Evolutionary conservation across 2,113 vertebrate species (phyloP).

Genomic region (Varanus salvator): DNA sequence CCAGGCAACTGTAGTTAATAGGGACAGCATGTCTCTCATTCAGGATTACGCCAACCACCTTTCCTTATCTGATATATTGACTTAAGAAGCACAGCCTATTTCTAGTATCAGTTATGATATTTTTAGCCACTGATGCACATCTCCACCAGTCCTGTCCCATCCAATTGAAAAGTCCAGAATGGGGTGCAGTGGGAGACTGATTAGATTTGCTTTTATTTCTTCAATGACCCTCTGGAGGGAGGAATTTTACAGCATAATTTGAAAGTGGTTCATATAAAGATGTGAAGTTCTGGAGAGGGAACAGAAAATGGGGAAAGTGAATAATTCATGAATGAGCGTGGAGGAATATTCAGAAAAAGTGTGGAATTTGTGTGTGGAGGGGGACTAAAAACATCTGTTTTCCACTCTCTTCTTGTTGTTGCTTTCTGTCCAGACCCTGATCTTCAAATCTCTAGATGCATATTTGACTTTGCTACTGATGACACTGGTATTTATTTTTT

Average conservation of each 20-base stretch:
- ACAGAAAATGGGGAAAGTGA: too few relatives aligned
- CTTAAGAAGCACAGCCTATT: slow-evolving; percentile 35
- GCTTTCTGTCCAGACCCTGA: too few relatives aligned
- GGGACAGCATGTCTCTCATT: slow-evolving; percentile 30
- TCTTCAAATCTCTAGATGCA: too few relatives aligned
- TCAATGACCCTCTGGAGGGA: not conserved
- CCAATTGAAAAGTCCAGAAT: slow-evolving; percentile 6
- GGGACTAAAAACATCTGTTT: too few relatives aligned
- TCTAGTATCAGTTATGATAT: accelerated
- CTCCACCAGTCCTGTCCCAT: not conserved
- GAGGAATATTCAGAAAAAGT: too few relatives aligned
- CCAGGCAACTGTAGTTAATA: slow-evolving; percentile 16
- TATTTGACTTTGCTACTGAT: not conserved
- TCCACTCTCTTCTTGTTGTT: too few relatives aligned
- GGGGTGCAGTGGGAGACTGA: not conserved
- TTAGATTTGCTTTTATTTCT: not conserved
- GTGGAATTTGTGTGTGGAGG: too few relatives aligned
- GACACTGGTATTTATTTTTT: not conserved
- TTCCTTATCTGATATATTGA: not conserved
- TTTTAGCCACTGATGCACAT: slow-evolving; percentile 36
- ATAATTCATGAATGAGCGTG: too few relatives aligned
- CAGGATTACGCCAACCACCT: slow-evolving; percentile 33
- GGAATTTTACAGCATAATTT: not conserved
- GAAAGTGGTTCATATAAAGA: too few relatives aligned
- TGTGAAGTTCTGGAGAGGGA: too few relatives aligned